phyloP scores from a whole-genome alignment of 2,888 invertebrate species.

The Exocentrus adspersus region DNA sequence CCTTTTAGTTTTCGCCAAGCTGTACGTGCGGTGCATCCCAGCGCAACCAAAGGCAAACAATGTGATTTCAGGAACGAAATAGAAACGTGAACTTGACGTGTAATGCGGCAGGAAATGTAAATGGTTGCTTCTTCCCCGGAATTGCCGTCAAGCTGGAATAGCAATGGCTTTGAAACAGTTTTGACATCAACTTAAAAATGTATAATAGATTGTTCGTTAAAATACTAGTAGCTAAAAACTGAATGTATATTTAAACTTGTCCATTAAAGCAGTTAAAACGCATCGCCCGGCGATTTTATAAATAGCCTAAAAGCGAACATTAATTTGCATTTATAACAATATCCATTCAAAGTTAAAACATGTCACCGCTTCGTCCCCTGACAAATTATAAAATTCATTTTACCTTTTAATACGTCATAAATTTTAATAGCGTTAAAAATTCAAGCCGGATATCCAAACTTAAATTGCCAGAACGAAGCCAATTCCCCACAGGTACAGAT shows the following conservation, averaged over 20 bases:
- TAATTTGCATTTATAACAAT: conserved; percentile 10
- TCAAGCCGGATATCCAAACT: conserved; percentile 10
- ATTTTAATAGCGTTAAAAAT: conserved; percentile 14
- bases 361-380: not conserved
- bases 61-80: conserved; percentile 11
- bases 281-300: not conserved
- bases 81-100: not conserved
- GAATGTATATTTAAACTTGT: not conserved
- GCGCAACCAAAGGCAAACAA: conserved; percentile 23
- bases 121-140: not conserved
- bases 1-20: conserved; percentile 46
- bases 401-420: conserved; percentile 11
- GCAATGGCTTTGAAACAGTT: too few species aligned
- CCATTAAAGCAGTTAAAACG: not conserved
- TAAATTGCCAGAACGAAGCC: conserved; percentile 12
- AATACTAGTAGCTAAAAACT: too few species aligned
- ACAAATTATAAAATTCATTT: conserved; percentile 14
- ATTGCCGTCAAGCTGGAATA: too few species aligned
- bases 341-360: not conserved
- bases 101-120: not conserved
- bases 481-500: not conserved
- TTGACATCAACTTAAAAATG: too few species aligned
- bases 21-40: conserved; percentile 48
- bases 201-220: too few species aligned
- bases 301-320: not conserved